Base-by-base conservation (phyloP, 1,140 invertebrate species). In the Drosophila carrolli region DNA sequence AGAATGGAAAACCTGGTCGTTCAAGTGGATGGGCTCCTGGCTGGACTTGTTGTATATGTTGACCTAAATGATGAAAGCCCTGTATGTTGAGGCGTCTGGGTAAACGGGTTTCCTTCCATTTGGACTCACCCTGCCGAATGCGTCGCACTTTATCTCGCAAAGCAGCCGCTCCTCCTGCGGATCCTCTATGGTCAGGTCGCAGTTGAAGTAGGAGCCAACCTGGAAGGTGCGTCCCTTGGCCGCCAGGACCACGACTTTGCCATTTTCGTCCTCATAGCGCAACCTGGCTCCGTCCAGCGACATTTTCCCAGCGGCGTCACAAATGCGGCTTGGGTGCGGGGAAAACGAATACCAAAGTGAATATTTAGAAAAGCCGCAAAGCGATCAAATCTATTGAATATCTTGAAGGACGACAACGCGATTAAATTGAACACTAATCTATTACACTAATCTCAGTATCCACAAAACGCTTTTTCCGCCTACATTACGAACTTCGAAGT, bases 81-180 rank as follows among this genome's bases (percentile, higher is more conserved):
- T 9, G 14, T 13, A 19, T 37, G 29, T 72, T 2, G 57, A 5
- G 59, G 44, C 41, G 32, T 14, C 43, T 32, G 32, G 19, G 35
- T 38, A 8, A 14, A 10, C 32, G n/a, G 4, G 7, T 32, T 14
- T 10, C 4, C 8, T 50, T 27, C n/a, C 4, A 5, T 14, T 6
- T 14, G 46, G 11, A 90, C 86, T 91, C 55, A 91, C 90, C 72
- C 83, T 86, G 51, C 86, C 90, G 55, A 85, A 91, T n/a, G 90
- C 73, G 58, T 91, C 90, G 43, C 86, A 82, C 51, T 75, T 67
- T 71, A 91, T 91, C 6, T 91, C 81, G 53, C 90, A 91, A 14
- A 90, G 72, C 50, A 91, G 38, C 9, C 76, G 63, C 44, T 91
- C 81, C 19, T 50, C 72, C 13, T 43, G 61, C 4, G 74, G 75